Evolutionary conservation across 1,140 invertebrate genomes (phyloP).

Genomic region (Venturia canescens): DNA sequence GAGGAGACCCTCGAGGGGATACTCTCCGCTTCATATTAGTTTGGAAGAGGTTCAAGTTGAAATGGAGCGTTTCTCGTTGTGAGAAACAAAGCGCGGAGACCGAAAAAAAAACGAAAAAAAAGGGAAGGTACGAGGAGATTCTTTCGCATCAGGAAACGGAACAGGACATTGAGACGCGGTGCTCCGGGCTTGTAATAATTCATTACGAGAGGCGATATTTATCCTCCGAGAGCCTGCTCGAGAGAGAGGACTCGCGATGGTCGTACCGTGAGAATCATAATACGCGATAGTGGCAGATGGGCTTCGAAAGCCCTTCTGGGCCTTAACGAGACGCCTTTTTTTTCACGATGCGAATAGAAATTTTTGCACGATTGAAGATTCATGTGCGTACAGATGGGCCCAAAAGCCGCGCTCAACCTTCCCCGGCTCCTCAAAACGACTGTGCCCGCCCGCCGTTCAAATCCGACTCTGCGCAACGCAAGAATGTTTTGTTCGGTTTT

Average conservation of each 20-base stretch:
- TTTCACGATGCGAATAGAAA: constrained; percentile 11
- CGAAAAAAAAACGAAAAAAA: background rate
- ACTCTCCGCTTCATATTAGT: background rate
- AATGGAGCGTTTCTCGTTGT: background rate
- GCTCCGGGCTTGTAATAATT: constrained; percentile 20
- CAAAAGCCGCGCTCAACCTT: too few species aligned
- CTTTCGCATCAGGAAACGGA: background rate
- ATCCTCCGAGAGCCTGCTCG: background rate
- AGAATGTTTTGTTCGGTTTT: too few species aligned
- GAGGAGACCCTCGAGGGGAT: background rate
- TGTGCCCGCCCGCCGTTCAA: too few species aligned
- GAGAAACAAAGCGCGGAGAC: background rate
- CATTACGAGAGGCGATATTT: constrained; percentile 13
- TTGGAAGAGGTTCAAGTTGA: background rate
- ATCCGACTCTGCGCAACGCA: too few species aligned
- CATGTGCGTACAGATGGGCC: background rate
- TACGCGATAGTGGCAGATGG: constrained; percentile 31
- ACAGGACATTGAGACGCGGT: background rate
- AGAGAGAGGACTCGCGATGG: constrained; percentile 18
- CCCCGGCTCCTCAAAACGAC: too few species aligned
- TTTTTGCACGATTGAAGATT: constrained; percentile 19
- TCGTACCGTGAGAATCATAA: constrained; percentile 26
- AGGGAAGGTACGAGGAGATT: background rate
- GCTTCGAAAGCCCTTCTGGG: constrained; percentile 32
- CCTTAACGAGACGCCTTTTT: background rate